Evolutionary conservation across 2,888 invertebrate species (phyloP).

Genomic region (Pristionchus japonicus): DNA sequence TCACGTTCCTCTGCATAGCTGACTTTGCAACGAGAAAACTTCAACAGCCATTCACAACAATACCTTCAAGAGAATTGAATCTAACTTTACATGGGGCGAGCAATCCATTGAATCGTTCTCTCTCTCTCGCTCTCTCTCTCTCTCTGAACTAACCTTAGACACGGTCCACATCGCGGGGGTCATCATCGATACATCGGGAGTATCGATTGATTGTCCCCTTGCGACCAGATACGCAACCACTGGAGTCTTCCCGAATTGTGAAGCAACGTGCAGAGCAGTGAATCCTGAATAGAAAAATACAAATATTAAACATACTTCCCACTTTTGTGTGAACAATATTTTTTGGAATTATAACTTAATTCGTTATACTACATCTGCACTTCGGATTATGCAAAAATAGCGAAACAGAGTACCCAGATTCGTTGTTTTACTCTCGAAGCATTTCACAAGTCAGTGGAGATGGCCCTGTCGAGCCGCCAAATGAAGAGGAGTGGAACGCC

Average conservation of each 20-base stretch:
- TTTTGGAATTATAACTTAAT: neutral
- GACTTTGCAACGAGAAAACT: too few relatives aligned
- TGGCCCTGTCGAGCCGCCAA: slow-evolving; percentile 94
- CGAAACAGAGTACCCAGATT: slow-evolving; percentile 82
- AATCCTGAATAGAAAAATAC: too few relatives aligned
- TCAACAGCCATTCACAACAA: too few relatives aligned
- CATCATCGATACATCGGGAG: slow-evolving; percentile 92
- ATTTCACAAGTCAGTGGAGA: slow-evolving; percentile 86
- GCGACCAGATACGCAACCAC: slow-evolving; percentile 97
- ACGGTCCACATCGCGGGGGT: slow-evolving; percentile 98
- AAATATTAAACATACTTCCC: too few relatives aligned
- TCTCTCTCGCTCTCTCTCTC: too few relatives aligned
- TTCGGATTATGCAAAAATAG: neutral
- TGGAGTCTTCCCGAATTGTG: slow-evolving; percentile 96
- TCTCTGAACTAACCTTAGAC: slow-evolving; percentile 77
- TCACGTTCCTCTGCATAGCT: too few relatives aligned
- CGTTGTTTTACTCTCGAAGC: slow-evolving; percentile 87
- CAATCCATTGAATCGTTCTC: too few relatives aligned
- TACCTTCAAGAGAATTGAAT: too few relatives aligned
- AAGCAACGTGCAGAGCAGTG: slow-evolving; percentile 93
- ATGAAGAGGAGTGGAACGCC: slow-evolving; percentile 96
- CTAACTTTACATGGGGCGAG: too few relatives aligned
- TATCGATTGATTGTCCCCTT: slow-evolving; percentile 86
- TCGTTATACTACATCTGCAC: neutral
- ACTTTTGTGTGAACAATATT: too few relatives aligned